phyloP scores from a whole-genome alignment of 2,113 vertebrate species.

The Halichoeres trimaculatus region DNA sequence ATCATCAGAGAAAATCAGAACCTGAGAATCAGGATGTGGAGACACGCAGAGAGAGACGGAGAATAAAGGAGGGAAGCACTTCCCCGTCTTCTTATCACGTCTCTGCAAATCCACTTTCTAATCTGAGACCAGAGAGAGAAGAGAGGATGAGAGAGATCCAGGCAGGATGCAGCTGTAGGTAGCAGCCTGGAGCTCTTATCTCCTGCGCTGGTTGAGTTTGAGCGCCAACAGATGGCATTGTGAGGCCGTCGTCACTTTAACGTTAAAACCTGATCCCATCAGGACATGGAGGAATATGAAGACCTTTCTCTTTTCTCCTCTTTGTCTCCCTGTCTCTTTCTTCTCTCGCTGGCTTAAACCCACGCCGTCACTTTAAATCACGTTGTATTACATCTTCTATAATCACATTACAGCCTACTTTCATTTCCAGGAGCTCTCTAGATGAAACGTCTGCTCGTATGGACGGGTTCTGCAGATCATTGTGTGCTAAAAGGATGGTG shows the following conservation, averaged over 20 bases:
- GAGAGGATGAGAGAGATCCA: slow-evolving; percentile 13
- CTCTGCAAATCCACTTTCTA: slow-evolving; percentile 48
- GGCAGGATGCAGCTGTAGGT: slow-evolving; percentile 20
- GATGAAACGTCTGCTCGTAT: background rate
- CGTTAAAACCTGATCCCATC: slow-evolving; percentile 55
- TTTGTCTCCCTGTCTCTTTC: background rate
- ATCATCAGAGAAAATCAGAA: slow-evolving; percentile 19
- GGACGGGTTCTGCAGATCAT: slow-evolving; percentile 29
- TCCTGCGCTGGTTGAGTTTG: slow-evolving; percentile 40
- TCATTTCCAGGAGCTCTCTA: slow-evolving; percentile 46
- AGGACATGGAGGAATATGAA: slow-evolving; percentile 26
- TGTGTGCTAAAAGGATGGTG: slow-evolving; percentile 44
- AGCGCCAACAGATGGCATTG: slow-evolving; percentile 45
- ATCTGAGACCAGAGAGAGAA: slow-evolving; percentile 12
- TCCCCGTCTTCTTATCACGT: slow-evolving; percentile 39
- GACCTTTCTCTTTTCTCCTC: background rate
- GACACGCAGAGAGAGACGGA: background rate
- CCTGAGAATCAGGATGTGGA: slow-evolving; percentile 3
- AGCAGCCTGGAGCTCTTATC: slow-evolving; percentile 38
- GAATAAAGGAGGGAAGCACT: slow-evolving; percentile 23
- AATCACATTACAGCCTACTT: slow-evolving; percentile 67
- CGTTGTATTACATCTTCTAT: slow-evolving; percentile 53
- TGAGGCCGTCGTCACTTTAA: slow-evolving; percentile 57
- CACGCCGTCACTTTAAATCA: slow-evolving; percentile 58
- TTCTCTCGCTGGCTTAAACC: slow-evolving; percentile 31